Evolutionary conservation across 2,797 vertebrate genomes (phyloP), one percentile per base, ranked within the genome.

Genomic region (Hippocampus kuda): DNA sequence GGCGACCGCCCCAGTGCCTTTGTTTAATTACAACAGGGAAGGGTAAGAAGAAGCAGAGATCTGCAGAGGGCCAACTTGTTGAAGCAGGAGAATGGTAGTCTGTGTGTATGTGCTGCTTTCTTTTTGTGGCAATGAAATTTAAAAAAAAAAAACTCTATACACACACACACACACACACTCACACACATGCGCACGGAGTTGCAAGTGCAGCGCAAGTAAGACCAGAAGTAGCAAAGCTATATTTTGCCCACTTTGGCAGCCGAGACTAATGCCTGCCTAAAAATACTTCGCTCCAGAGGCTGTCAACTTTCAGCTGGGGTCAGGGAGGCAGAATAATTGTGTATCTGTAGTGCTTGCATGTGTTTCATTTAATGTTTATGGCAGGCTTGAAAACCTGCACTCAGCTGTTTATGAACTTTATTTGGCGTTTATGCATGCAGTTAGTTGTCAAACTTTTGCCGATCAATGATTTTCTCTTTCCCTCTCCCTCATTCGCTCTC

Each of bases 211-310:
- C 62, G 57, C 1, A 41, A 78, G 76, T 74, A 76, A 79, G 80
- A 73, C 79, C 76, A 76, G 77, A 54, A 78, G 72, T 73, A 79
- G 79, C 71, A 71, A 77, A 74, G 84, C 82, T 87, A 77, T 89
- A 88, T 87, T 90, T 86, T 87, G 74, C 77, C 30, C 44, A 12
- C 22, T 83, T 90, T 87, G 83, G 85, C 87, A 87, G 82, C 75
- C 70, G 74, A 80, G 79, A 84, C 84, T 78, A 86, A 85, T 72
- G 75, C 76, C 81, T 73, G 71, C 67, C 86, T 90, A 89, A 91
- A 91, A 90, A 91, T 90, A 91, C 71, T 64, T 72, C 24, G 70
- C 81, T 87, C 79, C 72, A 1, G 60, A 80, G 85, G 80, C 79
- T 77, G 84, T 87, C 83, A 79, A 79, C 87, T 82, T 88, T 83